These are phyloP conservation scores for Cephalophus harveyi DNA, from an alignment of 2,113 vertebrate species.

Conservation along the genomic window DNA sequence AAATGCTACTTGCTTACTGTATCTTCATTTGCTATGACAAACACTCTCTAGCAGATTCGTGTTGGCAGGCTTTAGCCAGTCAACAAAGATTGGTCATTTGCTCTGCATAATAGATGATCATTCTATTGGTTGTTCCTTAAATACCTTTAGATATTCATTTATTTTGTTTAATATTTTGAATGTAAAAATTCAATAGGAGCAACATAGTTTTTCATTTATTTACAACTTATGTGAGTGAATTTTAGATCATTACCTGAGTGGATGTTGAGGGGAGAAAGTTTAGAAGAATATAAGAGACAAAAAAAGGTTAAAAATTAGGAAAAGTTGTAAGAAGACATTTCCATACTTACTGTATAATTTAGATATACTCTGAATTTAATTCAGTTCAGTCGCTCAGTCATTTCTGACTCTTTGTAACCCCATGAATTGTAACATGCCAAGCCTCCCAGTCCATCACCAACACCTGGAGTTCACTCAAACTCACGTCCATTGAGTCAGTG, in stretches of 20 bases:
- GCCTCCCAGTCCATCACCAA: no score
- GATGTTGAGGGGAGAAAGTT: not conserved
- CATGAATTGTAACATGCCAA: no score
- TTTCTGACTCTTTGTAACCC: no score
- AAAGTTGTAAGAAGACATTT: not conserved
- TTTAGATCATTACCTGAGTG: not conserved
- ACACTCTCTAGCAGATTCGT: not conserved
- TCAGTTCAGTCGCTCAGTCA: no score
- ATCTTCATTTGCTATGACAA: not conserved
- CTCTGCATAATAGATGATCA: not conserved
- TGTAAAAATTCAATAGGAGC: not conserved
- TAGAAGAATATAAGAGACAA: not conserved
- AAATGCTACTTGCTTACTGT: not conserved
- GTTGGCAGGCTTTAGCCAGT: not conserved
- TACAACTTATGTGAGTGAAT: not conserved
- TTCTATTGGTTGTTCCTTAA: not conserved
- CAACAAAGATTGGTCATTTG: not conserved
- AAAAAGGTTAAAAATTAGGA: not conserved
- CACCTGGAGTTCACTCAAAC: no score
- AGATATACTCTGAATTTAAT: not conserved
- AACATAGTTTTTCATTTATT: not conserved
- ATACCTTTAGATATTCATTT: not conserved
- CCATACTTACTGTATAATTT: not conserved
- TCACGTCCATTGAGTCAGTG: fast-evolving
- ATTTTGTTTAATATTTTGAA: not conserved